These are phyloP conservation scores for Podiceps cristatus DNA, from an alignment of 2,113 vertebrate species.

Conservation along the genomic window DNA sequence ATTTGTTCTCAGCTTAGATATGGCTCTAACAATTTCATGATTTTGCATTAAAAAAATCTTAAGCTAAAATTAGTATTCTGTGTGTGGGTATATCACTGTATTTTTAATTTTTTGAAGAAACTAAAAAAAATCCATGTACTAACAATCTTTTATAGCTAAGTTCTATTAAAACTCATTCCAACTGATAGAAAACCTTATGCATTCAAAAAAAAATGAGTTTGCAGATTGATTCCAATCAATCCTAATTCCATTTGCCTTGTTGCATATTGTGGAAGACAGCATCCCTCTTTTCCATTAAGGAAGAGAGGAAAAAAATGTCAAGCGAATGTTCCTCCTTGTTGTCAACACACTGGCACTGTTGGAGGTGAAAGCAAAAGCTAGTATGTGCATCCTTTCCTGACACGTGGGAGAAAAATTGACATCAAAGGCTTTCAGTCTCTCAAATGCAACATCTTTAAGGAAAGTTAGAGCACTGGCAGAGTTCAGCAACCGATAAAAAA, in stretches of 20 bases:
- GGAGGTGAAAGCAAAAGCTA: neutral
- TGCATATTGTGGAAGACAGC: neutral
- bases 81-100: neutral
- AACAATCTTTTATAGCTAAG: neutral
- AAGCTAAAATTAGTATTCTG: constrained; percentile 19
- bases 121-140: neutral
- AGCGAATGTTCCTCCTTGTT: neutral
- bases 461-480: neutral
- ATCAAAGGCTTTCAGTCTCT: neutral
- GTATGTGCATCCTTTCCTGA: neutral
- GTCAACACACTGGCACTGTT: neutral
- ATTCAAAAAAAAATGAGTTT: neutral
- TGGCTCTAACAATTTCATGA: neutral
- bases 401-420: neutral
- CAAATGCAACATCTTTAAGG: neutral
- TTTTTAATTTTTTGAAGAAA: constrained; percentile 33
- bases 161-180: neutral
- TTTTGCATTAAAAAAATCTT: constrained; percentile 5
- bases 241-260: neutral
- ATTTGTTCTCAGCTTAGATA: constrained; percentile 17
- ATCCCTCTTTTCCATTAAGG: neutral
- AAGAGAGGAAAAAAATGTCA: neutral
- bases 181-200: neutral
- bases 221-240: neutral
- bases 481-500: neutral